A percentile compares a stretch with the other conserved stretches of the same genome.
Conservation (phyloP, 2,113 vertebrate species). For the Caloenas nicobarica region DNA sequence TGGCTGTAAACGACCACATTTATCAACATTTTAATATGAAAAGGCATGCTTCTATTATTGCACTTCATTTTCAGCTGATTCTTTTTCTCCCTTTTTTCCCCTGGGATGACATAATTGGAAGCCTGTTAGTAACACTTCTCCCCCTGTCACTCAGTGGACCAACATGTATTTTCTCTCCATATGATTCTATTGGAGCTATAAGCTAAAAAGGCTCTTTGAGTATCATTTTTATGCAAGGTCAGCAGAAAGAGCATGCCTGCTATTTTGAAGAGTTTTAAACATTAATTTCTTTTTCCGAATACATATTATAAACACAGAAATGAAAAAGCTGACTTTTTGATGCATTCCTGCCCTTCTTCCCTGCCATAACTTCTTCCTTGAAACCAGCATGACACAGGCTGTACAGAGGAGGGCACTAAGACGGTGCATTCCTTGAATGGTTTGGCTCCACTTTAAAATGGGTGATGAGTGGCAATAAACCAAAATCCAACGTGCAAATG, state of each 20-base stretch:
- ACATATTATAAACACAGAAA: not conserved
- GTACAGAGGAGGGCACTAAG: constrained; percentile 6
- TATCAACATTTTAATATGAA: not conserved
- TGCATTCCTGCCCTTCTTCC: not conserved
- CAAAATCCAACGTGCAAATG: not conserved
- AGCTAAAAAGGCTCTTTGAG: constrained; percentile 43
- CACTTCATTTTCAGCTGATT: constrained; percentile 2
- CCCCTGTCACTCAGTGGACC: not conserved
- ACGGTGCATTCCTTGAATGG: not conserved
- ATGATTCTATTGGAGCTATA: not conserved
- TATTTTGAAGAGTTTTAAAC: constrained; percentile 16
- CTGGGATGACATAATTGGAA: constrained; percentile 1
- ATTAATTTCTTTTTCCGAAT: not conserved
- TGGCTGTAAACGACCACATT: not conserved
- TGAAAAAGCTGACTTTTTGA: not conserved
- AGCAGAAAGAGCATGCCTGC: constrained; percentile 2
- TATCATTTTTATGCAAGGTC: constrained; percentile 23
- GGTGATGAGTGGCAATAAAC: not conserved
- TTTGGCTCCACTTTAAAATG: not conserved
- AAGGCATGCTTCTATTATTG: not conserved
- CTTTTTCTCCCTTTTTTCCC: not conserved
- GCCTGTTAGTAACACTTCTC: not conserved
- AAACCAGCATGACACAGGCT: not conserved
- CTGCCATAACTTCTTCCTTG: not conserved
- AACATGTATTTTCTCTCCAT: not conserved